Percentiles rank a stretch among this genome's conserved stretches.
Conservation (phyloP, 2,113 vertebrate genomes). For the Anser brachyrhynchus region DNA sequence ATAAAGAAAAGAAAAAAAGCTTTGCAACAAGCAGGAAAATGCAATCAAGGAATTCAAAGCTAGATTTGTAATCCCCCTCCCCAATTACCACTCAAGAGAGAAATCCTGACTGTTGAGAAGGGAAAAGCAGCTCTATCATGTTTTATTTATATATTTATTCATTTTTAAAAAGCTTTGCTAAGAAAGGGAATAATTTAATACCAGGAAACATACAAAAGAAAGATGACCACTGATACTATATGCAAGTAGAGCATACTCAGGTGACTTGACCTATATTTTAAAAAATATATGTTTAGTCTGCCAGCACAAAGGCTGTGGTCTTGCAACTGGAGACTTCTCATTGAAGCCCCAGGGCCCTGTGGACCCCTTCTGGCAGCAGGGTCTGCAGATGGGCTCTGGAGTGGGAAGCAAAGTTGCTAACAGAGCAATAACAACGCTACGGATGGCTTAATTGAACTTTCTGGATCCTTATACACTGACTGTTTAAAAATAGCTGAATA, state of each 20-base stretch:
- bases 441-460: conserved; percentile 30
- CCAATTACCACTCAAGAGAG: conserved; percentile 51
- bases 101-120: conserved; percentile 61
- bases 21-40: background rate
- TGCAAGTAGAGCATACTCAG: conserved; percentile 38
- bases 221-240: conserved; percentile 59
- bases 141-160: conserved; percentile 74
- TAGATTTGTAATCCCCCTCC: conserved; percentile 24
- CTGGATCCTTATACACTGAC: background rate
- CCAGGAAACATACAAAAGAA: conserved; percentile 50
- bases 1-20: background rate
- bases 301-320: conserved; percentile 21
- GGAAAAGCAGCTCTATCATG: conserved; percentile 60
- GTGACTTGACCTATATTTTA: conserved; percentile 48
- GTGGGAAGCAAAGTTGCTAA: background rate
- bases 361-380: background rate
- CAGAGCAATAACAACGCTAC: background rate
- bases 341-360: background rate
- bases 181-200: conserved; percentile 70
- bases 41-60: conserved; percentile 60
- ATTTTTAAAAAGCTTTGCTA: conserved; percentile 66
- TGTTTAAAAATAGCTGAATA: conserved; percentile 35
- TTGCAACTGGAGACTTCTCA: background rate
- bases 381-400: background rate
- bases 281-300: conserved; percentile 34